phyloP scores from a whole-genome alignment of 1,140 invertebrate species.

The Drosophila baimaii region DNA sequence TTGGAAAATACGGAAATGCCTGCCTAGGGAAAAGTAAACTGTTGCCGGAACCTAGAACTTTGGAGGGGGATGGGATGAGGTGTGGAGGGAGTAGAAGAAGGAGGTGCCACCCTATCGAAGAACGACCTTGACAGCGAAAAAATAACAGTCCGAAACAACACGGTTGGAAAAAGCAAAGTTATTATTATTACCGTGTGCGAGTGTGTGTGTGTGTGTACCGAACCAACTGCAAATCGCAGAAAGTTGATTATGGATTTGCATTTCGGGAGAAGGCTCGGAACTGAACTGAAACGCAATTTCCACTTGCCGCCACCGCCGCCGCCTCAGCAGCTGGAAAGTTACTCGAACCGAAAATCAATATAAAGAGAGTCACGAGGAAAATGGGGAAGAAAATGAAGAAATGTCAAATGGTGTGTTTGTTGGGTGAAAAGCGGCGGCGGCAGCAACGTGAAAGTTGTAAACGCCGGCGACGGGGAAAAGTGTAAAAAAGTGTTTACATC shows the following conservation, averaged over 20 bases:
- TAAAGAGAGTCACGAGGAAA: constrained; percentile 34
- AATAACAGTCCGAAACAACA: constrained; percentile 47
- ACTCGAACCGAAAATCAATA: constrained; percentile 70
- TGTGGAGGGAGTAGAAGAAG: too few species aligned
- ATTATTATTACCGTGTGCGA: constrained; percentile 48
- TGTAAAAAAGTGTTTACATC: constrained; percentile 54
- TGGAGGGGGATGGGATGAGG: not conserved
- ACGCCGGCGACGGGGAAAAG: constrained; percentile 20
- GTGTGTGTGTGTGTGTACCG: not conserved
- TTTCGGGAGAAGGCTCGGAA: constrained; percentile 50
- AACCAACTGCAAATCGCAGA: constrained; percentile 51
- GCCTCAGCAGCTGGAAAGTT: constrained; percentile 55
- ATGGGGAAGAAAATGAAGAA: constrained; percentile 34
- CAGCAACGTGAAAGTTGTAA: constrained; percentile 69
- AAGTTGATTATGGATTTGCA: constrained; percentile 76
- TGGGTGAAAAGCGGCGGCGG: constrained; percentile 51
- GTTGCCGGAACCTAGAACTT: constrained; percentile 26
- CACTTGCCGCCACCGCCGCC: constrained; percentile 34
- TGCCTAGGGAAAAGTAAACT: constrained; percentile 30
- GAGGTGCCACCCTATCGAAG: constrained; percentile 39
- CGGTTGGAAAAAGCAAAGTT: constrained; percentile 30
- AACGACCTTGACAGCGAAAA: constrained; percentile 78
- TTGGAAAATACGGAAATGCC: constrained; percentile 37
- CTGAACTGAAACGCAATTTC: constrained; percentile 53
- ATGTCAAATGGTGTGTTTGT: constrained; percentile 64